Conservation (phyloP, 2,797 vertebrate species). For the Thalassophryne amazonica region DNA sequence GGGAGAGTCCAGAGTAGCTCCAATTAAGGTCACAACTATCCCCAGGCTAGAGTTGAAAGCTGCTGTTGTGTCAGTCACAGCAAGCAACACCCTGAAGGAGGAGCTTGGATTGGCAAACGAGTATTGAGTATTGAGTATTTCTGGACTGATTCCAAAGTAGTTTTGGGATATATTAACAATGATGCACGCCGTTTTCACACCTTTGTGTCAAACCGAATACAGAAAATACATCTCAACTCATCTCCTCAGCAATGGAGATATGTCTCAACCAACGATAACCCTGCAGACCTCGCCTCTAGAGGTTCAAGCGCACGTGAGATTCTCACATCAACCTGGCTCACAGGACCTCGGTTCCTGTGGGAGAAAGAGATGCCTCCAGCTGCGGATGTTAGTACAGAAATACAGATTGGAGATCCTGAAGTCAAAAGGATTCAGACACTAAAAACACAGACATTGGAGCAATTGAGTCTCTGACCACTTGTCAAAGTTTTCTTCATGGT, state of each 20-base stretch:
- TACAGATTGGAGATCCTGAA: neutral
- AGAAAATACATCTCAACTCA: neutral
- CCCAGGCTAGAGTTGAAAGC: constrained; percentile 9
- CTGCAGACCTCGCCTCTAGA: neutral
- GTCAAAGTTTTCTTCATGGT: constrained; percentile 9
- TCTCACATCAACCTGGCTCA: neutral
- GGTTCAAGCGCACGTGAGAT: neutral
- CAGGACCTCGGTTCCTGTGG: neutral
- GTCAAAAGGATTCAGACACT: too few species aligned
- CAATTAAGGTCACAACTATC: constrained; percentile 1
- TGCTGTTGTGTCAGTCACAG: constrained; percentile 1
- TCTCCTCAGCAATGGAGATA: neutral
- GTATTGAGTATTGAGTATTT: neutral
- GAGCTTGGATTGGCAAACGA: neutral
- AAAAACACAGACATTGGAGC: neutral
- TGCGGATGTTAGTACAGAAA: neutral
- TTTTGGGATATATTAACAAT: too few species aligned
- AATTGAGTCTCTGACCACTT: neutral
- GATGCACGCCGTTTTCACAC: too few species aligned
- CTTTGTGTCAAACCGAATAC: too few species aligned
- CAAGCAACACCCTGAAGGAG: neutral
- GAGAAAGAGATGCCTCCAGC: neutral
- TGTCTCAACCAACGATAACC: neutral
- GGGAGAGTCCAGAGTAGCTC: neutral
- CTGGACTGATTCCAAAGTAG: too few species aligned